Evolutionary conservation across 2,797 vertebrate species (phyloP), one percentile per base, ranked within the genome.

Genomic region (Liparis tanakae): DNA sequence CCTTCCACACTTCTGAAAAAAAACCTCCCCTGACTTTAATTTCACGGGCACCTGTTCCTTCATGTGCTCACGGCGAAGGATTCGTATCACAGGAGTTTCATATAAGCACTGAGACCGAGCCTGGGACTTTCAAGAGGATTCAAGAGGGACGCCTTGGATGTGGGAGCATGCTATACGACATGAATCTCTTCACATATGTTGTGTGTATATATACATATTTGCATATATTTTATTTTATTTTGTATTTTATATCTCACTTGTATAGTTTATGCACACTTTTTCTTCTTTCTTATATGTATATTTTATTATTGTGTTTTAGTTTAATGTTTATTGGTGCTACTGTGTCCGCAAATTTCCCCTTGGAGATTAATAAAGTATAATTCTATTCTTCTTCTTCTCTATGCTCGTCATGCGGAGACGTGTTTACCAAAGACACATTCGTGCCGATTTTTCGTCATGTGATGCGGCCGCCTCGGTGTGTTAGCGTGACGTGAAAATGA

Each of bases 41-140:
- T 93, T 93, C 92, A 92, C 68, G 70, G 92, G 74, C 87, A 92
- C 88, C 88, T 91, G 87, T 94, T 92, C 86, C 82, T 78, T 87
- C 80, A 60, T 87, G 88, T 65, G 86, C 85, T 86, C 87, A 69
- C 61, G 81, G 71, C n/a, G n/a, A 75, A 85, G 75, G 72, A 85
- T 86, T 89, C 67, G 75, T 83, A 90, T 90, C 80, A 64, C 72
- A 84, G 33, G 69, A 84, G 74, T 84, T 88, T 85, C 69, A 83
- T 91, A 86, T 81, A 85, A 81, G 82, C 82, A 53, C 74, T 72
- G 81, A 79, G 81, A 74, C 80, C 70, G 50, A 69, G 73, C 72
- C 72, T 76, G 76, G 61, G 50, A 69, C 67, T 66, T 34, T 63
- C 36, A 36, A 63, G 34, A 13, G 17, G 36, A 74, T 71, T 71